Conservation (phyloP, 2,113 vertebrate species). For the Syrmaticus mikado region DNA sequence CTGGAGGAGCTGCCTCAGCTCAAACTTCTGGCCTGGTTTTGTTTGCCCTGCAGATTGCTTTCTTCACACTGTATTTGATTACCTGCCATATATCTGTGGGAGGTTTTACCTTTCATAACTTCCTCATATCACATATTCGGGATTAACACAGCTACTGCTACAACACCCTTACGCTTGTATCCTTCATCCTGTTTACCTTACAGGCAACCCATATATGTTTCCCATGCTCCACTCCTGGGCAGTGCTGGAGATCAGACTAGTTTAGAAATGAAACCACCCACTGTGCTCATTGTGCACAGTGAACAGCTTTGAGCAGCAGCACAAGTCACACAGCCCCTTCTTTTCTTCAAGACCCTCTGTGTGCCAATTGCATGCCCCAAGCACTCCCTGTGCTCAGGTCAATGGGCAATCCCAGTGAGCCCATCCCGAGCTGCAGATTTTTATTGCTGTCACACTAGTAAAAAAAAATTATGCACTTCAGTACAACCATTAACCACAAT, state of each 20-base stretch:
- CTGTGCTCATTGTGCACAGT: neutral
- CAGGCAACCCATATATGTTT: rapidly evolving
- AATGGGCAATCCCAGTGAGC: neutral
- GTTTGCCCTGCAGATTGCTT: neutral
- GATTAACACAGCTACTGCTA: neutral
- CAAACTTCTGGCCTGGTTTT: neutral
- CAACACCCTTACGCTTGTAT: neutral
- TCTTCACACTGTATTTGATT: neutral
- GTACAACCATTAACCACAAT: conserved; percentile 49
- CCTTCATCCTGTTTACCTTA: neutral
- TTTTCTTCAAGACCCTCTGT: neutral
- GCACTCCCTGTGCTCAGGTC: neutral
- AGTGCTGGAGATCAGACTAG: neutral
- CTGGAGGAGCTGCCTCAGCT: neutral
- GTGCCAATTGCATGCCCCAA: neutral
- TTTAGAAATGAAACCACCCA: neutral
- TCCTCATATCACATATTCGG: neutral
- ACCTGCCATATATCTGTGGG: rapidly evolving
- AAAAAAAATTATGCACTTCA: conserved; percentile 11
- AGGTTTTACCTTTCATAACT: neutral
- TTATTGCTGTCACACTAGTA: conserved; percentile 34
- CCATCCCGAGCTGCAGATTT: neutral
- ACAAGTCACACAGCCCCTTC: no score
- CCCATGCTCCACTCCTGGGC: neutral
- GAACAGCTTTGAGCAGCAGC: neutral